phyloP scores from a whole-genome alignment of 2,888 invertebrate genomes.

The Euplagia quadripunctaria region DNA sequence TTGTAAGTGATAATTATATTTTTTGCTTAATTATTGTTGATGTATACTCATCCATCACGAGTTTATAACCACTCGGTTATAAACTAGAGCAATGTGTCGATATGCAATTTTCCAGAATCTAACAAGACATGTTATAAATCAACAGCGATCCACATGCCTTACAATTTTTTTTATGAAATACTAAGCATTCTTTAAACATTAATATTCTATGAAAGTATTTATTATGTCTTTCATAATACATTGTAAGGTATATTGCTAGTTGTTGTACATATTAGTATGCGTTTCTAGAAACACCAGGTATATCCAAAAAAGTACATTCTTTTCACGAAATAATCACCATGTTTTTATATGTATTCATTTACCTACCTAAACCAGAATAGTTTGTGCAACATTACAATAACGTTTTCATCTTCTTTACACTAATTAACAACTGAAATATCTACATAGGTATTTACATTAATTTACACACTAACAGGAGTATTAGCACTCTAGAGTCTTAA shows the following conservation, averaged over 20 bases:
- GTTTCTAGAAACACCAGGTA: conserved; percentile 19
- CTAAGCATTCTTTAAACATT: not conserved
- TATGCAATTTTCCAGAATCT: no score
- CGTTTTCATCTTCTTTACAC: conserved; percentile 66
- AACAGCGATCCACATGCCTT: not conserved
- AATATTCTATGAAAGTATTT: not conserved
- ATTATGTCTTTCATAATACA: not conserved
- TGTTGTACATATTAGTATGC: conserved; percentile 5
- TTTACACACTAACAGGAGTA: conserved; percentile 77
- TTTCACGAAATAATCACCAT: conserved; percentile 31
- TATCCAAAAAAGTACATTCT: conserved; percentile 21
- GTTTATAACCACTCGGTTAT: no score
- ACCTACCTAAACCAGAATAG: conserved; percentile 52
- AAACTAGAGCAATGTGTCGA: no score
- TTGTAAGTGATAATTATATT: not conserved
- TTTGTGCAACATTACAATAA: conserved; percentile 76
- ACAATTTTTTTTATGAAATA: not conserved
- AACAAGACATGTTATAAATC: not conserved
- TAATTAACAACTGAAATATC: conserved; percentile 75
- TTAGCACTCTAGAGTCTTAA: conserved; percentile 72
- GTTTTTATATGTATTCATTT: conserved; percentile 22
- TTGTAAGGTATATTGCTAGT: not conserved
- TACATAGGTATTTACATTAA: conserved; percentile 79
- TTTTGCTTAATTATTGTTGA: no score
- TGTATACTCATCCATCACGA: no score